These are phyloP conservation scores for Pomacea maculata DNA, from an alignment of 1,140 invertebrate species.

Conservation along the genomic window DNA sequence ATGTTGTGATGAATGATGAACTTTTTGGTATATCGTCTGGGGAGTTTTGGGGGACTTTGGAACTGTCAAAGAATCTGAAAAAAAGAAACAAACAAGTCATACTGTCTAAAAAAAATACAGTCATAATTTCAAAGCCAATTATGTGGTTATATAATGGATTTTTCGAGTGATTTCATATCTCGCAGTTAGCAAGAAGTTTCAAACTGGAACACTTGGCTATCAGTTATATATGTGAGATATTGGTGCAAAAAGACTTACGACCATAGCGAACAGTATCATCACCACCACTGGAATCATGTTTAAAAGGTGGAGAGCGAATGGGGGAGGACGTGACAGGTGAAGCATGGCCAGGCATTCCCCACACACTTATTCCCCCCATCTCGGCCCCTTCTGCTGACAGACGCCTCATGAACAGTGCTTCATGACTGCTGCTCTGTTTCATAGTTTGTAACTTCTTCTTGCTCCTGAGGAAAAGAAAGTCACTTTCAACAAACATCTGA, in stretches of 20 bases:
- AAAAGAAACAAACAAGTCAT: constrained; percentile 6
- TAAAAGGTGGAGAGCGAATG: constrained; percentile 50
- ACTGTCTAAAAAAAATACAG: too few relatives aligned
- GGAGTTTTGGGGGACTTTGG: constrained; percentile 82
- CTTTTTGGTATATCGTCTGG: constrained; percentile 67
- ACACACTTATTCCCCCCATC: constrained; percentile 69
- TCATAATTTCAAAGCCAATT: too few relatives aligned
- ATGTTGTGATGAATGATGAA: constrained; percentile 92
- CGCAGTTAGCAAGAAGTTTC: too few relatives aligned
- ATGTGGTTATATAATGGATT: too few relatives aligned
- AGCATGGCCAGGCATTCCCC: constrained; percentile 62
- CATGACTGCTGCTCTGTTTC: constrained; percentile 52
- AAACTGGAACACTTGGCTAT: too few relatives aligned
- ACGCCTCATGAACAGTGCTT: constrained; percentile 68
- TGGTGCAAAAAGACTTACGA: constrained; percentile 18
- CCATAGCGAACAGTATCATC: constrained; percentile 38
- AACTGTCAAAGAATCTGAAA: constrained; percentile 61
- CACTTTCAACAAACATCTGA: background rate
- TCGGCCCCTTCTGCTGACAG: constrained; percentile 70
- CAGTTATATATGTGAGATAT: too few relatives aligned
- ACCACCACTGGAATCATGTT: constrained; percentile 34
- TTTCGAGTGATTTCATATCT: too few relatives aligned
- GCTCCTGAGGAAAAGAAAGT: constrained; percentile 27
- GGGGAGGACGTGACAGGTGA: constrained; percentile 72
- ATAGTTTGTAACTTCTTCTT: constrained; percentile 52